phyloP scores from a whole-genome alignment of 2,797 vertebrate species.

The Centroberyx gerrardi region DNA sequence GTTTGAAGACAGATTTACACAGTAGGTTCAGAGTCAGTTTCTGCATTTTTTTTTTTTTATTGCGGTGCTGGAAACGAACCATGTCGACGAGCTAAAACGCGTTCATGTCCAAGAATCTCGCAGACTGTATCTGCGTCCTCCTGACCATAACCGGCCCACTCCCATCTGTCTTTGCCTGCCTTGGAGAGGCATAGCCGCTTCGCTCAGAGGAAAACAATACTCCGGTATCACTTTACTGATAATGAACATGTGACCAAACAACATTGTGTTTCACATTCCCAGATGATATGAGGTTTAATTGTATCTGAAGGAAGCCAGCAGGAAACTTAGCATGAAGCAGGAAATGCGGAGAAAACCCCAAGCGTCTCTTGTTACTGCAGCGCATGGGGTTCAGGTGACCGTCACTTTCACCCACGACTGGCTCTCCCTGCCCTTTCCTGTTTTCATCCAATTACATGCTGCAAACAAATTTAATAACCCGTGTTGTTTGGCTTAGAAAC shows the following conservation, averaged over 20 bases:
- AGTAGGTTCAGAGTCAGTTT: not conserved
- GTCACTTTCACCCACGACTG: constrained; percentile 8
- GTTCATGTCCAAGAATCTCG: constrained; percentile 37
- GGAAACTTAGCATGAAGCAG: constrained; percentile 12
- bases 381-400: not conserved
- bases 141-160: constrained; percentile 51
- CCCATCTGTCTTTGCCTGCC: constrained; percentile 61
- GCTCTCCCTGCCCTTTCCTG: not conserved
- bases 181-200: constrained; percentile 25
- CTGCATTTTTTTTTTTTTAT: not conserved
- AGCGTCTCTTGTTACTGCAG: constrained; percentile 7
- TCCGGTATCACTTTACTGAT: constrained; percentile 42
- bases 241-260: constrained; percentile 37
- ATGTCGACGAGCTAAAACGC: constrained; percentile 9
- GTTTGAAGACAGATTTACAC: not conserved
- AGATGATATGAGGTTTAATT: not conserved
- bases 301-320: constrained; percentile 6
- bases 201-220: constrained; percentile 50
- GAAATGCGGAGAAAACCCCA: constrained; percentile 2
- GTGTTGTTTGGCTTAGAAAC: constrained; percentile 22
- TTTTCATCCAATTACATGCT: constrained; percentile 6
- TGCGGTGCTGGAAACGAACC: constrained; percentile 16
- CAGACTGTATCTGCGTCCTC: constrained; percentile 14
- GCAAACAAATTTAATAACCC: constrained; percentile 3
- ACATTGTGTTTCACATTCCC: constrained; percentile 1